phyloP scores from a whole-genome alignment of 2,113 vertebrate species.

The Mixornis gularis region DNA sequence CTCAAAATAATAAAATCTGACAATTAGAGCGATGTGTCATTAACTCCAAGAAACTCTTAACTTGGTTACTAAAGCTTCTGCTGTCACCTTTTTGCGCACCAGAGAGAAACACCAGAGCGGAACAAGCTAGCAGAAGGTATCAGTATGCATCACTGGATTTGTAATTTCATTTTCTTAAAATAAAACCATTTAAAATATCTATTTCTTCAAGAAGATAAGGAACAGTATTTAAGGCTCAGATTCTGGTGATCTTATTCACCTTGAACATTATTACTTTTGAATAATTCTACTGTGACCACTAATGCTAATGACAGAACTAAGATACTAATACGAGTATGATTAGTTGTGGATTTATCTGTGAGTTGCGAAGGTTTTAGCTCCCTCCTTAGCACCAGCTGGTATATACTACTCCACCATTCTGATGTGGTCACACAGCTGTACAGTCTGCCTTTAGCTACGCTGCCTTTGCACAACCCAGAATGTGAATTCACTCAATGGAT shows the following conservation, averaged over 20 bases:
- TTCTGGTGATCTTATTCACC: background rate
- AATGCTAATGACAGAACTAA: background rate
- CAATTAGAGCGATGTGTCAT: constrained; percentile 32
- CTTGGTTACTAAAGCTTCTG: constrained; percentile 8
- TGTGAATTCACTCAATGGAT: background rate
- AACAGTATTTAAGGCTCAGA: background rate
- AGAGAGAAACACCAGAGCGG: background rate
- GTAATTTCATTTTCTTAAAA: background rate
- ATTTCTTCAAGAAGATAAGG: background rate
- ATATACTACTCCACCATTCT: background rate
- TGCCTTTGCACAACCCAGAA: background rate
- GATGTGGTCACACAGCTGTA: background rate
- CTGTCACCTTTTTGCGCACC: background rate
- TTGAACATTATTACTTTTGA: background rate
- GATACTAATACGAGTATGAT: background rate
- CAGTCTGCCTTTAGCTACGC: background rate
- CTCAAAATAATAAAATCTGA: constrained; percentile 42
- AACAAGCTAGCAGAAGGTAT: background rate
- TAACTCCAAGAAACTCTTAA: constrained; percentile 38
- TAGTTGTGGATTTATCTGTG: background rate
- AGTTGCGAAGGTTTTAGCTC: background rate
- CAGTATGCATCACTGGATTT: background rate
- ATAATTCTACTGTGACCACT: background rate
- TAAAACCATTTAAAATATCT: background rate
- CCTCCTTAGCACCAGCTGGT: background rate